phyloP scores from a whole-genome alignment of 2,113 vertebrate species.

The Dolichallabes microphthalmus region DNA sequence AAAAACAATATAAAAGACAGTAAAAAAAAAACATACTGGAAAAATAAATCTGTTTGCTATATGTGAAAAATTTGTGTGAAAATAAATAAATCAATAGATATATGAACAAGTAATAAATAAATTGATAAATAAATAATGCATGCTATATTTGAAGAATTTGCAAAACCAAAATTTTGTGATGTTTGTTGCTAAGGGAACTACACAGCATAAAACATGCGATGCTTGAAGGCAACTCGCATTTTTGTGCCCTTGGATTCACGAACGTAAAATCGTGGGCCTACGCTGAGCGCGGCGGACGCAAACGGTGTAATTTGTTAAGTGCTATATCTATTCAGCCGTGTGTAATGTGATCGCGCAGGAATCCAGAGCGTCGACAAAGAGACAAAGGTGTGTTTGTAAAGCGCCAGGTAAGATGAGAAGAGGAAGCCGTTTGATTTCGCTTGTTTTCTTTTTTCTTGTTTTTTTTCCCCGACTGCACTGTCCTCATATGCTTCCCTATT shows the following conservation, averaged over 20 bases:
- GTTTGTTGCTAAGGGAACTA: not conserved
- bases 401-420: conserved; percentile 23
- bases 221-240: not conserved
- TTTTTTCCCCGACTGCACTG: not conserved
- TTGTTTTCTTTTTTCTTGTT: not conserved
- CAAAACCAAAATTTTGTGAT: not conserved
- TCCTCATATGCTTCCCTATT: not conserved
- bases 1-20: not conserved
- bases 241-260: conserved; percentile 3
- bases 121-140: not conserved
- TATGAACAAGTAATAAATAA: not conserved
- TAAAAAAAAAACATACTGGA: not conserved
- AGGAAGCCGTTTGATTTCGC: conserved; percentile 10
- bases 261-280: conserved; percentile 14
- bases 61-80: not conserved
- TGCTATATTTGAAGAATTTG: not conserved
- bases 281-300: conserved; percentile 8
- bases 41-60: not conserved
- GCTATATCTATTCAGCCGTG: conserved; percentile 37
- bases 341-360: conserved; percentile 41
- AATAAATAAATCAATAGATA: not conserved
- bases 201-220: not conserved
- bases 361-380: conserved; percentile 40
- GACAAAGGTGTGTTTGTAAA: conserved; percentile 33
- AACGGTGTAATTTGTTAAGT: conserved; percentile 40